Evolutionary conservation across 2,113 vertebrate species (phyloP), one percentile per base, ranked within the genome.

Genomic region (Psilopsiagon aurifrons): DNA sequence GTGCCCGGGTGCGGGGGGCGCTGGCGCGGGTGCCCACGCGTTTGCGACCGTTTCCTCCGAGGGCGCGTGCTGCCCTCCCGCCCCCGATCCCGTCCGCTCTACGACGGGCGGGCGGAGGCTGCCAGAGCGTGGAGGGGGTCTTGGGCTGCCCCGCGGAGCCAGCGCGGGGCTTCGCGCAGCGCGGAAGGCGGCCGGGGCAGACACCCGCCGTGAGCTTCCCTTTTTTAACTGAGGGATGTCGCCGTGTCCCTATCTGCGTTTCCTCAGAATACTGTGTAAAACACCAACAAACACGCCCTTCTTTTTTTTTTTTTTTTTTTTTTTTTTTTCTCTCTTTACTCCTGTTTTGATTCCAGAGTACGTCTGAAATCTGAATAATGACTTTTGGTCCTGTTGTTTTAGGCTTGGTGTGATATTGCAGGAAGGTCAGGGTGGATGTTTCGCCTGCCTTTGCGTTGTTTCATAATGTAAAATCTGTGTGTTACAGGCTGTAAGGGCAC

Each of bases 201-300:
- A 4, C 7, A 3, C 9, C 9, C 8, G 8, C 19, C 13, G 1
- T 28, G 33, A 15, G 43, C 33, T 35, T 49, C 17, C 7, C 43
- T n/a, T 35, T 13, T 10, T 13, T 6, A 17, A 0, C 5, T 3
- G 12, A 29, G 22, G 1, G 18, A 27, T n/a, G 6, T 4, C 39
- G 1, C 12, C 3, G 1, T 6, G 15, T 41, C 37, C 35, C 43
- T 22, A 0, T 24, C 6, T 29, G 43, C 20, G 1, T 24, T 80
- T 33, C 25, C n/a, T 37, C 10, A 37, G 28, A 39, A 39, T 39
- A 11, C n/a, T 83, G 73, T 6, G 13, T 31, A 49, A 62, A 63
- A 44, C 23, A 8, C 7, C 47, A 64, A 0, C 57, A 49, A 80
- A 89, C 39, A 2, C 14, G 41, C 63, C 41, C 35, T 60, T 41